phyloP scores from a whole-genome alignment of 2,888 invertebrate genomes.

The Adela reaumurella region DNA sequence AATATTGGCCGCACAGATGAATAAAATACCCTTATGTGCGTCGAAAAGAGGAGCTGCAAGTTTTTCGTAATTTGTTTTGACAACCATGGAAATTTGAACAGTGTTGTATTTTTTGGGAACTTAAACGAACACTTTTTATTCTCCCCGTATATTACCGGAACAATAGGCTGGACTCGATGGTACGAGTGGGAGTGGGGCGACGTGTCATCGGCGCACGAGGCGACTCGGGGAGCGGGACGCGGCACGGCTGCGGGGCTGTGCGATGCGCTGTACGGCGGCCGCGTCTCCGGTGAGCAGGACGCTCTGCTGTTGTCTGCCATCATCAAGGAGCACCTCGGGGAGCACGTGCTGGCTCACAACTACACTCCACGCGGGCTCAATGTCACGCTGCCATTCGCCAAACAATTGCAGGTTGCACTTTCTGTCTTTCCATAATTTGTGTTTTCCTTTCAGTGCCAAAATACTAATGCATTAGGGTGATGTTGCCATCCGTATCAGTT shows the following conservation, averaged over 20 bases:
- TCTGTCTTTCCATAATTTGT: too few species aligned
- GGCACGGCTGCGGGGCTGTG: conserved; percentile 36
- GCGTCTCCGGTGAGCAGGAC: conserved; percentile 17
- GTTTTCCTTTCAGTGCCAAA: too few species aligned
- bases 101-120: too few species aligned
- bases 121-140: too few species aligned
- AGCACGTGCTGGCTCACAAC: conserved; percentile 15
- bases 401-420: conserved; percentile 19
- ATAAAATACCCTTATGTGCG: too few species aligned
- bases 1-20: too few species aligned
- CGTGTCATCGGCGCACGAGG: conserved; percentile 14
- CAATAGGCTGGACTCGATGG: conserved; percentile 46
- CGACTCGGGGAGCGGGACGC: conserved; percentile 19
- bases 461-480: too few species aligned
- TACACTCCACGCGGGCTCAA: conserved; percentile 15
- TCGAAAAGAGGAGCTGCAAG: too few species aligned
- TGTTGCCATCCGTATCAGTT: too few species aligned
- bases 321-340: conserved; percentile 16
- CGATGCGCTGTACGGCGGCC: conserved; percentile 22
- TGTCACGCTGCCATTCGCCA: conserved; percentile 18
- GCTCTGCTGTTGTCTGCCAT: conserved; percentile 11
- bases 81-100: too few species aligned
- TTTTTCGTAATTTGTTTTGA: too few species aligned
- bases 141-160: too few species aligned
- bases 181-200: conserved; percentile 51